Evolutionary conservation across 2,888 invertebrate genomes (phyloP).

Genomic region (Synergus itoensis): DNA sequence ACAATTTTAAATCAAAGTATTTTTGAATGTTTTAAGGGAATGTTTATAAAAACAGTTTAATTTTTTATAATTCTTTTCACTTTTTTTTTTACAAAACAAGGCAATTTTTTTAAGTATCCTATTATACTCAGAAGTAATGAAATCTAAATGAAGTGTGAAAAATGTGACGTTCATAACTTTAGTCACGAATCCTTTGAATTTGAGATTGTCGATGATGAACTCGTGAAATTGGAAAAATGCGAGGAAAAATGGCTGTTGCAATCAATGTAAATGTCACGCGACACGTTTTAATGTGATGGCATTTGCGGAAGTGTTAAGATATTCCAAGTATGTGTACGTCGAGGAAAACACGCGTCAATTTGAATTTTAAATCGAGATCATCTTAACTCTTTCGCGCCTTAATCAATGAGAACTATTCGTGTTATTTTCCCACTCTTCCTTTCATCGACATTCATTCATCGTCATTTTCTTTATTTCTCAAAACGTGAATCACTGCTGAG

Average conservation of each 20-base stretch:
- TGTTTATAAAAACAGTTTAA: no score
- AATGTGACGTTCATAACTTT: not conserved
- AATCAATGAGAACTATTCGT: not conserved
- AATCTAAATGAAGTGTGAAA: not conserved
- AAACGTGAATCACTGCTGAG: not conserved
- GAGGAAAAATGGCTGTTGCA: not conserved
- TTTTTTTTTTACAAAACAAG: not conserved
- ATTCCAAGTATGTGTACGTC: constrained; percentile 41
- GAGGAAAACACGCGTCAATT: constrained; percentile 49
- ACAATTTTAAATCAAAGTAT: no score
- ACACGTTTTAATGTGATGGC: constrained; percentile 35
- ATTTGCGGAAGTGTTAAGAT: constrained; percentile 38
- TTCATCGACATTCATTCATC: not conserved
- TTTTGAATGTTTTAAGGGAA: no score
- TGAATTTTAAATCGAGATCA: constrained; percentile 60
- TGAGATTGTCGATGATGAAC: not conserved
- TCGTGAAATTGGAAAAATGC: not conserved
- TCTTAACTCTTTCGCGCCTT: constrained; percentile 44
- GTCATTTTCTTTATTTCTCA: not conserved
- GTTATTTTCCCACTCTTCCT: not conserved
- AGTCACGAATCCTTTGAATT: not conserved
- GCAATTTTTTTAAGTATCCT: not conserved
- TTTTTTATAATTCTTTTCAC: no score
- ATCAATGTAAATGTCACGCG: constrained; percentile 7
- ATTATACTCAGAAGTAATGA: not conserved